phyloP scores from a whole-genome alignment of 2,113 vertebrate genomes.

The Hoplias malabaricus region DNA sequence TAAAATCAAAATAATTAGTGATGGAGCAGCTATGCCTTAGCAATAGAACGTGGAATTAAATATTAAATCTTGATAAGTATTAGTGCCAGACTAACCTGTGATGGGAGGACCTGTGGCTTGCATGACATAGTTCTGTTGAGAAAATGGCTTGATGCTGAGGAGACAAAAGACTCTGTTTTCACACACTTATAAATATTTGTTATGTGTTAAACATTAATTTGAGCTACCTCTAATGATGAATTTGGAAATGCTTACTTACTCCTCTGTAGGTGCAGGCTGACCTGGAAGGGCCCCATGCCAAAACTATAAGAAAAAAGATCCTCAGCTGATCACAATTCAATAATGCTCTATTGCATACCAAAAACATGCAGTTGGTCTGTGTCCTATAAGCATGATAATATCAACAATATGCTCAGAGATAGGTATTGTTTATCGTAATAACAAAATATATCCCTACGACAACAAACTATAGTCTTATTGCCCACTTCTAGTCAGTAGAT shows the following conservation, averaged over 20 bases:
- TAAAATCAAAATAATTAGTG: neutral
- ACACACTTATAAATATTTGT: conserved; percentile 58
- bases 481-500: too few species aligned
- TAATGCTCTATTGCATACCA: too few species aligned
- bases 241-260: conserved; percentile 77
- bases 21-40: neutral
- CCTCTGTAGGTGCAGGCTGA: conserved; percentile 85
- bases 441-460: too few species aligned
- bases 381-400: too few species aligned
- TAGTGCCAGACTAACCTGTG: conserved; percentile 76
- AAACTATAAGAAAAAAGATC: conserved; percentile 76
- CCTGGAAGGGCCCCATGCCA: conserved; percentile 88
- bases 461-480: too few species aligned
- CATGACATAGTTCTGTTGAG: conserved; percentile 87
- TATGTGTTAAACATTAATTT: neutral
- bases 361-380: too few species aligned
- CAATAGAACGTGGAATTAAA: neutral
- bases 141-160: conserved; percentile 91
- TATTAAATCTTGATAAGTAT: neutral
- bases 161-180: conserved; percentile 61
- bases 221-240: neutral
- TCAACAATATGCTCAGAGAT: too few species aligned
- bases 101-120: conserved; percentile 80
- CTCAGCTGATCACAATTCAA: neutral
- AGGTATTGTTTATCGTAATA: too few species aligned